Conservation (phyloP, 2,797 vertebrate genomes). For the Danio albolineatus region DNA sequence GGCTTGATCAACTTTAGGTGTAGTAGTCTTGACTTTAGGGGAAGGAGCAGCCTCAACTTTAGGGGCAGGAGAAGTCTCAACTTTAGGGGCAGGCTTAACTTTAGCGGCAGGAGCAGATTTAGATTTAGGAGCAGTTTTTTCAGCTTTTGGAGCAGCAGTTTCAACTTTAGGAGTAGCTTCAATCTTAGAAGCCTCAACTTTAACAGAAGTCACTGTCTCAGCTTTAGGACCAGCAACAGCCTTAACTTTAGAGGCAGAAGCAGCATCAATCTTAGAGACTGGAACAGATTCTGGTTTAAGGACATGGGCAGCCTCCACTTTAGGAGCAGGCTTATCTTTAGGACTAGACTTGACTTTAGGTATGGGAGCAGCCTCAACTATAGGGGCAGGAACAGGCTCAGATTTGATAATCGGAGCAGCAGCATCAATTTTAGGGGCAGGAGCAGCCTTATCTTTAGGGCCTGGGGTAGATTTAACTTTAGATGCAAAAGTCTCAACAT, state of each 20-base stretch:
- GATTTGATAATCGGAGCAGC: neutral
- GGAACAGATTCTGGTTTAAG: conserved; percentile 18
- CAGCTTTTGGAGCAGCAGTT: neutral
- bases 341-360: neutral
- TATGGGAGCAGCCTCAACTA: neutral
- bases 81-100: conserved; percentile 40
- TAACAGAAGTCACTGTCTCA: neutral
- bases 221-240: neutral
- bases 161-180: neutral
- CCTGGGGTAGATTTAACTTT: conserved; percentile 89
- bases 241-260: neutral
- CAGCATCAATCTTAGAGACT: neutral
- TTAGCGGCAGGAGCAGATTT: neutral
- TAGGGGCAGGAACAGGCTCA: conserved; percentile 82
- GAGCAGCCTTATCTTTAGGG: conserved; percentile 96
- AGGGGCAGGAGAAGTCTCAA: conserved; percentile 32
- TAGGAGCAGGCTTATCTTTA: neutral
- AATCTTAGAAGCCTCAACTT: neutral
- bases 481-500: neutral
- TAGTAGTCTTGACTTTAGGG: neutral
- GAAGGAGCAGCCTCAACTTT: conserved; percentile 47
- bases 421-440: conserved; percentile 95
- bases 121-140: neutral
- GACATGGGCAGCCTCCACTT: neutral
- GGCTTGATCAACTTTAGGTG: neutral